A percentile compares a stretch with the other conserved stretches of the same genome.
phyloP scores from a whole-genome alignment of 2,888 invertebrate species.

The Amblyteles armatorius region DNA sequence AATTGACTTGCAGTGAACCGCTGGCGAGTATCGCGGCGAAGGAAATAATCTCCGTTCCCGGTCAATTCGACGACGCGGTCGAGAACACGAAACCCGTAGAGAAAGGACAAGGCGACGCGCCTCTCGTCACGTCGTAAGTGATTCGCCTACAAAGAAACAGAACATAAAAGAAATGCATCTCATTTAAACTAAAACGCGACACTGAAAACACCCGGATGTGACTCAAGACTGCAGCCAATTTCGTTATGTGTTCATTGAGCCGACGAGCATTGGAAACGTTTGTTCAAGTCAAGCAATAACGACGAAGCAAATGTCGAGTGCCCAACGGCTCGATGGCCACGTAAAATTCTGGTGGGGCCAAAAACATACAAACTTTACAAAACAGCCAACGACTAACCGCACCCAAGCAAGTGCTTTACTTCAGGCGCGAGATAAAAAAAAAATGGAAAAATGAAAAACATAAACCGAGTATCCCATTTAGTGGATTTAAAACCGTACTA shows the following conservation, averaged over 20 bases:
- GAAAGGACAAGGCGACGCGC: slow-evolving; percentile 80
- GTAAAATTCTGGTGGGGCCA: slow-evolving; percentile 82
- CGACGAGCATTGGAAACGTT: slow-evolving; percentile 70
- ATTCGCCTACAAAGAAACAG: slow-evolving; percentile 48
- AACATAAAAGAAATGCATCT: slow-evolving; percentile 47
- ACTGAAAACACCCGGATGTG: slow-evolving; percentile 77
- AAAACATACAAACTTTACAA: slow-evolving; percentile 73
- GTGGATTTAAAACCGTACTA: slow-evolving; percentile 75
- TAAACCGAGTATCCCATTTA: slow-evolving; percentile 68
- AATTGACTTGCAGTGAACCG: slow-evolving; percentile 72
- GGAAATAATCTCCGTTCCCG: slow-evolving; percentile 75
- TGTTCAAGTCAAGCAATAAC: slow-evolving; percentile 25
- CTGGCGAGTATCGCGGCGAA: slow-evolving; percentile 74
- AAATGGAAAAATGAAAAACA: slow-evolving; percentile 56
- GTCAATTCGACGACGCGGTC: slow-evolving; percentile 80
- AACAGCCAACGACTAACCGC: slow-evolving; percentile 58
- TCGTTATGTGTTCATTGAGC: slow-evolving; percentile 76
- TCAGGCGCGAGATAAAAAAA: slow-evolving; percentile 32
- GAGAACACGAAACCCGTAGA: slow-evolving; percentile 78
- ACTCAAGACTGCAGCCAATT: slow-evolving; percentile 82
- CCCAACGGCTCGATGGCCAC: slow-evolving; percentile 74
- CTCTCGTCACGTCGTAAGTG: slow-evolving; percentile 74
- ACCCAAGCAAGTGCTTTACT: slow-evolving; percentile 26
- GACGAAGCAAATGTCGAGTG: slow-evolving; percentile 62
- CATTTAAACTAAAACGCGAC: slow-evolving; percentile 63